Evolutionary conservation across 2,888 invertebrate species (phyloP).

Genomic region (Gastracanthus pulcherrimus): DNA sequence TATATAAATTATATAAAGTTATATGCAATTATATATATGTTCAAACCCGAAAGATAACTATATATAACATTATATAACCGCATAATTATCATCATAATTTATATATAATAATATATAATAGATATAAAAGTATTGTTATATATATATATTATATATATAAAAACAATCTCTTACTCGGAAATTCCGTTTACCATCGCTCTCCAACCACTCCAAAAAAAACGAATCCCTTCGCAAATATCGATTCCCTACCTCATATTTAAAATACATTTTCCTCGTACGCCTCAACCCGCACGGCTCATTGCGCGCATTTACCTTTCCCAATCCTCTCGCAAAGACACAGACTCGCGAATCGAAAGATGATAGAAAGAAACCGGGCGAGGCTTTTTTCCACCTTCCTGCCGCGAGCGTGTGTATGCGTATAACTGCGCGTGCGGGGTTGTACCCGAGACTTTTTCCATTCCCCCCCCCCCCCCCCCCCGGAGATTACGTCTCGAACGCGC

Average conservation of each 20-base stretch:
- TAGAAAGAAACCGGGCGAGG: background rate
- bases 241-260: background rate
- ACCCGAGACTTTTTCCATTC: conserved; percentile 52
- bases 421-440: background rate
- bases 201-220: no score
- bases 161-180: no score
- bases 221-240: background rate
- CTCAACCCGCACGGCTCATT: background rate
- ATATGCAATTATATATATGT: no score
- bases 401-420: background rate
- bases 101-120: no score
- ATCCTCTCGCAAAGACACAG: background rate
- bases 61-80: no score
- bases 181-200: no score
- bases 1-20: no score
- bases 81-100: no score
- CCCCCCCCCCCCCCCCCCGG: conserved; percentile 39
- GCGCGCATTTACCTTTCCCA: background rate
- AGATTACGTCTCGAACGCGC: conserved; percentile 39
- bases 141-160: no score
- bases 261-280: background rate
- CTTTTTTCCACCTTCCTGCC: background rate
- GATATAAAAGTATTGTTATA: no score
- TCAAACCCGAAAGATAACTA: no score
- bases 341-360: background rate